Percentiles rank a stretch among this genome's conserved stretches.
Conservation (phyloP, 2,113 vertebrate species). For the Cyanoramphus novaezelandiae region DNA sequence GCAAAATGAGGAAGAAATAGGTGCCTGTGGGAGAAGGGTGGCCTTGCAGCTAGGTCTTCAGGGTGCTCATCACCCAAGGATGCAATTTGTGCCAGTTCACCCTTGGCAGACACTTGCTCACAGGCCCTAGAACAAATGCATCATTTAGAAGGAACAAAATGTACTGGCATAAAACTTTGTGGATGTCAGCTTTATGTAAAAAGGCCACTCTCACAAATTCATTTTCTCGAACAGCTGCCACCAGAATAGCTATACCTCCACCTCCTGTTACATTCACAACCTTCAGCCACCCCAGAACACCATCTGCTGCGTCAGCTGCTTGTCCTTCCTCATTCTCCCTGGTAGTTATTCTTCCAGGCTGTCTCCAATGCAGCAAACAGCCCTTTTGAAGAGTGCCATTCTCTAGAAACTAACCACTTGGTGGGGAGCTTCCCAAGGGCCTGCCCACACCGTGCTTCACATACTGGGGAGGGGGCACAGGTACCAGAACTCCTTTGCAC, state of each 20-base stretch:
- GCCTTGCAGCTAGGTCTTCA: neutral
- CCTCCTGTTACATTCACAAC: neutral
- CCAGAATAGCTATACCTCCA: neutral
- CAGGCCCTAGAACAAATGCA: neutral
- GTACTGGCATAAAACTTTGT: accelerated
- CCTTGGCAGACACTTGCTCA: accelerated
- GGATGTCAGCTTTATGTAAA: neutral
- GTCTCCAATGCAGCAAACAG: accelerated
- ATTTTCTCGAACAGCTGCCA: neutral
- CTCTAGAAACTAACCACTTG: too few relatives aligned
- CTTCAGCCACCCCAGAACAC: neutral
- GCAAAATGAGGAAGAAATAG: neutral
- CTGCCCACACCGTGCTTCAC: neutral
- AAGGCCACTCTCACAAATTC: neutral
- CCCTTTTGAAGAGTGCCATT: neutral
- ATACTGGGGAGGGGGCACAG: neutral
- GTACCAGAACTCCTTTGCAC: neutral
- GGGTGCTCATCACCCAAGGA: accelerated
- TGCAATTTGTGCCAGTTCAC: neutral
- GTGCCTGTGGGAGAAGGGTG: neutral
- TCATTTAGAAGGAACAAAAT: neutral
- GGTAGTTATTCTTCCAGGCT: neutral
- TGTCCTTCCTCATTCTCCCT: neutral
- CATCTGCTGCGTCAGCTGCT: neutral
- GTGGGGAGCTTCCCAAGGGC: neutral